Conservation (phyloP, 2,888 invertebrate species). For the Chironomus riparius region DNA sequence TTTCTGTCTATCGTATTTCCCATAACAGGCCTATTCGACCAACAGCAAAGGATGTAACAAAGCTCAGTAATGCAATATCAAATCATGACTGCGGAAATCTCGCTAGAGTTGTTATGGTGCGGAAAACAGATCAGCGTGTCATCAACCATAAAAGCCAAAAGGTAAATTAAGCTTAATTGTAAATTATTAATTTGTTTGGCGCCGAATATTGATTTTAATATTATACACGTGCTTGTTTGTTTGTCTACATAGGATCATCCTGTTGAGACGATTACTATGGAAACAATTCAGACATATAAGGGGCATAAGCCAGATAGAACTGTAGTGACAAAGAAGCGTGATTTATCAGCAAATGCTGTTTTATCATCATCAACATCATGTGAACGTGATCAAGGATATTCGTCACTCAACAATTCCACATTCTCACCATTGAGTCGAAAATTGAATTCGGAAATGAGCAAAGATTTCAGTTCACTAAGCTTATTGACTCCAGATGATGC, state of each 20-base stretch:
- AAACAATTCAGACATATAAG: conserved; percentile 56
- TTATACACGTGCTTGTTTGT: neutral
- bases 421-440: conserved; percentile 2
- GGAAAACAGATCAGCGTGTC: conserved; percentile 57
- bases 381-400: conserved; percentile 22
- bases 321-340: conserved; percentile 51
- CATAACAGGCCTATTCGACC: conserved; percentile 33
- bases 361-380: conserved; percentile 35
- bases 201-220: neutral
- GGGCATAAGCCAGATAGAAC: conserved; percentile 55
- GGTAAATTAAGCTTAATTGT: conserved; percentile 36
- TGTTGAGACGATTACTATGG: conserved; percentile 54
- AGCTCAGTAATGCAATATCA: conserved; percentile 33
- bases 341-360: conserved; percentile 39
- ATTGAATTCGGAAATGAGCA: conserved; percentile 19
- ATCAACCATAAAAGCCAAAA: conserved; percentile 51
- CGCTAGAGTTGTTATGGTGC: conserved; percentile 57
- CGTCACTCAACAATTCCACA: conserved; percentile 3
- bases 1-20: too few species aligned
- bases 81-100: conserved; percentile 43
- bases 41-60: conserved; percentile 33
- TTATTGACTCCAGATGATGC: conserved; percentile 16
- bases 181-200: neutral
- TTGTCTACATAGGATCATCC: conserved; percentile 46
- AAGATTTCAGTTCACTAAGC: conserved; percentile 21